phyloP scores from a whole-genome alignment of 2,888 invertebrate genomes.

The Scaptomyza polygonia region DNA sequence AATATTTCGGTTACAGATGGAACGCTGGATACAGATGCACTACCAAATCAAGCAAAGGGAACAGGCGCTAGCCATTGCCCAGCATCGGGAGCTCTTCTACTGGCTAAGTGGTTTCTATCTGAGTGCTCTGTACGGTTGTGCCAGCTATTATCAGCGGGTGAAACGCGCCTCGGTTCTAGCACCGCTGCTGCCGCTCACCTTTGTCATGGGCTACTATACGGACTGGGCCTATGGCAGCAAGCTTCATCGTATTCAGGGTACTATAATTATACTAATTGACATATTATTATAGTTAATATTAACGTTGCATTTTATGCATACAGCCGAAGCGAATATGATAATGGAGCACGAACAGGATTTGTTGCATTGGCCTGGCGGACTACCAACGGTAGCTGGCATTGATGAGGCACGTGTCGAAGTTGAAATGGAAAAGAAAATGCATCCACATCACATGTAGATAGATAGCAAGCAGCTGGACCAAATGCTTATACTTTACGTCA shows the following conservation, averaged over 20 bases:
- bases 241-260: constrained; percentile 90
- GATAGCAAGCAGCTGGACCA: neutral
- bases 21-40: constrained; percentile 92
- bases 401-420: constrained; percentile 88
- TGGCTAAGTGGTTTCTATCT: constrained; percentile 90
- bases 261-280: constrained; percentile 45
- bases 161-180: constrained; percentile 87
- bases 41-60: constrained; percentile 91
- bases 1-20: constrained; percentile 85
- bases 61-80: constrained; percentile 89
- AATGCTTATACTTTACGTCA: neutral
- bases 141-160: constrained; percentile 86
- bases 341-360: constrained; percentile 90
- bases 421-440: constrained; percentile 88
- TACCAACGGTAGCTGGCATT: constrained; percentile 90
- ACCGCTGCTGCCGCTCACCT: constrained; percentile 90
- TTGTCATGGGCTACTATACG: constrained; percentile 89
- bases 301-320: neutral
- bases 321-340: constrained; percentile 91
- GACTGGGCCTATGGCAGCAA: constrained; percentile 92
- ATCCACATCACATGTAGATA: constrained; percentile 85
- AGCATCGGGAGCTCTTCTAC: constrained; percentile 89
- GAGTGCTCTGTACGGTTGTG: constrained; percentile 85
- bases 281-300: neutral
- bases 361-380: constrained; percentile 89